Evolutionary conservation across 23 tunicate species (phyloP).

Genomic region (Ciona savignyi): DNA sequence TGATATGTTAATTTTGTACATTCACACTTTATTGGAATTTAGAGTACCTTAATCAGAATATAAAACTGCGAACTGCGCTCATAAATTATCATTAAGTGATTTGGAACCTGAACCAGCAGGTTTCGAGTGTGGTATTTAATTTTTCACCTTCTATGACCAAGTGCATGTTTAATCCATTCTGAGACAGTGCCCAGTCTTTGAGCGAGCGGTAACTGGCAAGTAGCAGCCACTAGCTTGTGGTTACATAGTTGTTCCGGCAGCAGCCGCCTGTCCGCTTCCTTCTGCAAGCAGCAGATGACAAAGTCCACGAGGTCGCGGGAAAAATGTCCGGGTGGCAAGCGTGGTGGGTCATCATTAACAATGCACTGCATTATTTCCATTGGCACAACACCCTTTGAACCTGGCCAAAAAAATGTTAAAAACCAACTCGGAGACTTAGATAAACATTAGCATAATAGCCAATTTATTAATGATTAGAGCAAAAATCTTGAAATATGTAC

Average conservation of each 20-base stretch:
- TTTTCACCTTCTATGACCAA: background rate
- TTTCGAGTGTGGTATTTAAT: too few species aligned
- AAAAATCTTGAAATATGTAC: background rate
- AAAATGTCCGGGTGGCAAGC: slow-evolving; percentile 21
- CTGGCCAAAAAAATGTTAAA: slow-evolving; percentile 13
- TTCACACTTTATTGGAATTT: too few species aligned
- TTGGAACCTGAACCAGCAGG: slow-evolving; percentile 1
- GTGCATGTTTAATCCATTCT: background rate
- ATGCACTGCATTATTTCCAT: slow-evolving; percentile 95
- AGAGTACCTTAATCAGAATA: too few species aligned
- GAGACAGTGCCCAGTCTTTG: slow-evolving; percentile 5
- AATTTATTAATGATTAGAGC: background rate
- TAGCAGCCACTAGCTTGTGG: slow-evolving; percentile 36
- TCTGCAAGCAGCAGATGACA: slow-evolving; percentile 65
- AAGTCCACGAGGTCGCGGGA: slow-evolving; percentile 53
- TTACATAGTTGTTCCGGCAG: slow-evolving; percentile 57
- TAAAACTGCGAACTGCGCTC: too few species aligned
- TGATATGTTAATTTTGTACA: too few species aligned
- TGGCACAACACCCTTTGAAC: slow-evolving; percentile 81
- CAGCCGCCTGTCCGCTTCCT: slow-evolving; percentile 58
- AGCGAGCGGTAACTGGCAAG: slow-evolving; percentile 3
- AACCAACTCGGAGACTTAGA: too few species aligned
- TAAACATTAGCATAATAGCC: background rate
- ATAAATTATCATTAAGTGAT: too few species aligned
- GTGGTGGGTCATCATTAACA: slow-evolving; percentile 78